Evolutionary conservation across 2,113 vertebrate species (phyloP).

Genomic region (Origma solitaria): DNA sequence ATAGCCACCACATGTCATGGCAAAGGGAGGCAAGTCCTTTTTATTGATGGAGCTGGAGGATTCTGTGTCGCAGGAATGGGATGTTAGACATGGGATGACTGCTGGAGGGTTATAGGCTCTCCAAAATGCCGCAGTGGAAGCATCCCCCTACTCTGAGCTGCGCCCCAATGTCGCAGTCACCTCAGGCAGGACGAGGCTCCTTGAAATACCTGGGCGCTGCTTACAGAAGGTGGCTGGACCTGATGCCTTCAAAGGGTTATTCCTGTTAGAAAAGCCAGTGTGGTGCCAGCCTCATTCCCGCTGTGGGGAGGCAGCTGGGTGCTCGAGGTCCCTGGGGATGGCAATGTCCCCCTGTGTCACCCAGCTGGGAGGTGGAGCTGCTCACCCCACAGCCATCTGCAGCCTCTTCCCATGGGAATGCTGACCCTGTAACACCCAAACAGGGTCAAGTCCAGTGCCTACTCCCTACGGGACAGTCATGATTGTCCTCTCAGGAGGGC

Average conservation of each 20-base stretch:
- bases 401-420: not conserved
- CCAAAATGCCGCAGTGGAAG: not conserved
- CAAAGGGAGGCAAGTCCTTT: not conserved
- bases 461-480: rapidly evolving
- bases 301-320: not conserved
- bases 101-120: not conserved
- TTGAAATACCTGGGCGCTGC: not conserved
- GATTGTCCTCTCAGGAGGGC: rapidly evolving
- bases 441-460: not conserved
- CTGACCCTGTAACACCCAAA: not conserved
- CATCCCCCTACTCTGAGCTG: not conserved
- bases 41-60: not conserved
- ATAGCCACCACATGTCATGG: rapidly evolving
- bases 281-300: not conserved
- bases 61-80: not conserved
- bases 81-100: no score
- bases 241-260: not conserved
- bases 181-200: rapidly evolving
- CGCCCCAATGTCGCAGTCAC: rapidly evolving
- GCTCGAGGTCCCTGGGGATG: not conserved
- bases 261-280: not conserved
- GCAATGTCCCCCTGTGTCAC: not conserved
- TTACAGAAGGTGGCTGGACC: not conserved
- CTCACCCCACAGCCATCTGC: not conserved
- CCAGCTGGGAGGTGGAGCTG: not conserved